Evolutionary conservation across 1,140 invertebrate species (phyloP).

Genomic region (Drosophila nigromelanica): DNA sequence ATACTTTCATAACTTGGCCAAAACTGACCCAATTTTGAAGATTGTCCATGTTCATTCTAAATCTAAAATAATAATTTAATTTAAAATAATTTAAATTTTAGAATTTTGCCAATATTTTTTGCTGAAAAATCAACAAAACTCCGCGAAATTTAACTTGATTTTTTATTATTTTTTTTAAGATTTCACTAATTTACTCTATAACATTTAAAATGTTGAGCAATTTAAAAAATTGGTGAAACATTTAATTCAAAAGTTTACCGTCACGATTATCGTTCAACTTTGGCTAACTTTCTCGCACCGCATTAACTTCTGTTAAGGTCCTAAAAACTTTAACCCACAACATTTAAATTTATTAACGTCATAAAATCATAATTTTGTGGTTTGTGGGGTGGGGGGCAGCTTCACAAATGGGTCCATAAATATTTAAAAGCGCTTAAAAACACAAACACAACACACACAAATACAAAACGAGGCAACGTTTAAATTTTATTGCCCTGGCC

Average conservation of each 20-base stretch:
- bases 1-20: no score
- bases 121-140: no score
- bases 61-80: no score
- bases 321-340: conserved; percentile 32
- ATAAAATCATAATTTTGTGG: conserved; percentile 75
- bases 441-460: conserved; percentile 44
- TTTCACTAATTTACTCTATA: no score
- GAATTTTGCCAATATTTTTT: no score
- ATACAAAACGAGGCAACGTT: conserved; percentile 52
- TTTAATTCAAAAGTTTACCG: not conserved
- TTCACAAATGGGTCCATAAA: conserved; percentile 75
- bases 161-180: no score
- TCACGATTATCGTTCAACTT: not conserved
- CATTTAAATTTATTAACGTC: conserved; percentile 77
- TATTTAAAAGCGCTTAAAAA: conserved; percentile 78
- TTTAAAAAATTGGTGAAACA: no score
- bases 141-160: no score
- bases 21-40: no score
- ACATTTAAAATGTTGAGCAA: no score
- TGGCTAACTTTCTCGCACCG: conserved; percentile 13
- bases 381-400: conserved; percentile 4
- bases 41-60: no score
- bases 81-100: no score
- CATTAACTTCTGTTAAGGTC: conserved; percentile 1
- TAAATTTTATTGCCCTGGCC: conserved; percentile 68